Evolutionary conservation across 1,140 invertebrate genomes (phyloP).

Genomic region (Holcopasites calliopsidis): DNA sequence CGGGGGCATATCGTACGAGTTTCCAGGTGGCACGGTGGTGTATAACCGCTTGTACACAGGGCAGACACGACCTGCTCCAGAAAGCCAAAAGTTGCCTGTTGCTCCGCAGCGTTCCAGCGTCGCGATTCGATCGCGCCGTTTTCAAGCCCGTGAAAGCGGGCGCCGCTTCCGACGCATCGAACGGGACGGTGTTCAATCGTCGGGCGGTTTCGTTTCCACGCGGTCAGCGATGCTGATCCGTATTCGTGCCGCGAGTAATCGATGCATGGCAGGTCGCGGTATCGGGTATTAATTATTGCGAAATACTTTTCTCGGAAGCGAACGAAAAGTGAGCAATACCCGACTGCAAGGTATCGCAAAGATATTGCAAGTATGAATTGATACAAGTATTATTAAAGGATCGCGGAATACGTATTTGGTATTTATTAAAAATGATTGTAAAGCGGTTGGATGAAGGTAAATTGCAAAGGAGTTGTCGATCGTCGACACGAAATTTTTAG

Average conservation of each 20-base stretch:
- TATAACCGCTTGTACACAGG: slow-evolving; percentile 40
- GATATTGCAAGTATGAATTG: too few relatives aligned
- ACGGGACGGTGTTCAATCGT: background rate
- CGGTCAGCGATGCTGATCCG: background rate
- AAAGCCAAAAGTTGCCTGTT: slow-evolving; percentile 58
- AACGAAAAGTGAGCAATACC: too few relatives aligned
- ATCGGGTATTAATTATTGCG: background rate
- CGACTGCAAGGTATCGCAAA: too few relatives aligned
- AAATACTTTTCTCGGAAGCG: background rate
- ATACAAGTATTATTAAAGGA: background rate
- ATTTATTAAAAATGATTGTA: too few relatives aligned
- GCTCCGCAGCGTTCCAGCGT: slow-evolving; percentile 28
- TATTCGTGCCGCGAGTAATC: background rate
- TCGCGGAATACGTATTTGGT: too few relatives aligned
- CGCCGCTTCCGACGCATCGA: background rate
- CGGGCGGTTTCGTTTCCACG: slow-evolving; percentile 33
- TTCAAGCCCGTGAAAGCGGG: background rate
- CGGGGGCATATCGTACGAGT: slow-evolving; percentile 49
- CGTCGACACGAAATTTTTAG: background rate
- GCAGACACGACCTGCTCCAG: background rate
- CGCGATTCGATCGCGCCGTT: slow-evolving; percentile 5
- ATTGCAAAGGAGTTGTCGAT: background rate
- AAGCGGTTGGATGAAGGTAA: too few relatives aligned
- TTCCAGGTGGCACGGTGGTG: slow-evolving; percentile 45
- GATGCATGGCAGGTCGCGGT: background rate